These are phyloP conservation scores for Diadophis punctatus DNA, from an alignment of 2,113 vertebrate genomes.

Conservation along the genomic window DNA sequence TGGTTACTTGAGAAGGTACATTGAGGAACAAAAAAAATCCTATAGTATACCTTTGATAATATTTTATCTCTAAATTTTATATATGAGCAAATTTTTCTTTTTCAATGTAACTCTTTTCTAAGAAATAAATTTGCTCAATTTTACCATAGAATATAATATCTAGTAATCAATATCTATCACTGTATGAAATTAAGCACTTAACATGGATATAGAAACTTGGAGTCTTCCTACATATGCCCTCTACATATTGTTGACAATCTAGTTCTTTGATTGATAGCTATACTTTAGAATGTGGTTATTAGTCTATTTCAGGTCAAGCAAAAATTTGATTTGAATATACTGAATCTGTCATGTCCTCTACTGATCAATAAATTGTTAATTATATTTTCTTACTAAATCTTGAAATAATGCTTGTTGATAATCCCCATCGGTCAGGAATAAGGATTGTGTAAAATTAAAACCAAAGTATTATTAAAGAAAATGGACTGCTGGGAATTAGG, in stretches of 20 bases:
- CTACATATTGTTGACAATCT: not conserved
- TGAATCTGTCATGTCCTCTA: not conserved
- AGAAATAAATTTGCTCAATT: not conserved
- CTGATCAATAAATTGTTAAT: not conserved
- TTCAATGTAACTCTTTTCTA: not conserved
- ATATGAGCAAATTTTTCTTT: not conserved
- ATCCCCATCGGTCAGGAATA: not conserved
- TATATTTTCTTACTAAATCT: not conserved
- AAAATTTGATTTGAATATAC: not conserved
- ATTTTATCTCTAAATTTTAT: not conserved
- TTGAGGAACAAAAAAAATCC: not conserved
- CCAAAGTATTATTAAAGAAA: not conserved
- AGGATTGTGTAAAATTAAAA: not conserved
- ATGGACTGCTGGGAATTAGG: not conserved
- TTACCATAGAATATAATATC: not conserved
- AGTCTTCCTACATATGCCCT: not conserved
- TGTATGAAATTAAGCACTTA: not conserved
- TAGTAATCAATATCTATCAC: not conserved
- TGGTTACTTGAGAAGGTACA: not conserved
- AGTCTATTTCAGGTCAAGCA: not conserved
- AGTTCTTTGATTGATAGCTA: not conserved
- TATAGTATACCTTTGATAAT: not conserved
- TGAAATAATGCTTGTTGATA: not conserved
- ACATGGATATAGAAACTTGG: not conserved
- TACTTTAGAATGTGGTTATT: not conserved